A percentile compares a stretch with the other conserved stretches of the same genome.
Conservation (phyloP, 2,888 invertebrate genomes). For the Volucella zonaria region DNA sequence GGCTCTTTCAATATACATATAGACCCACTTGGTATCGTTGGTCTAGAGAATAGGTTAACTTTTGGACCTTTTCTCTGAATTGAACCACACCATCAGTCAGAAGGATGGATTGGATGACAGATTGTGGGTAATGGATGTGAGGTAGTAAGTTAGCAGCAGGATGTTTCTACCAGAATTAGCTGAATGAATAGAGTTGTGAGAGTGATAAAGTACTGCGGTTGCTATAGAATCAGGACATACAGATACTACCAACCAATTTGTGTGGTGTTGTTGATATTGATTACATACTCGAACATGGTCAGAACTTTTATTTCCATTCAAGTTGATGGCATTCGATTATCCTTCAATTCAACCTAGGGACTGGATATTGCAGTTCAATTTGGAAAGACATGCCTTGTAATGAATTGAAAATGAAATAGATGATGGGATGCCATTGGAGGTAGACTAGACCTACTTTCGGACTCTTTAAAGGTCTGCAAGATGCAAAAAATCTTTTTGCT, state of each 20-base stretch:
- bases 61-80: slow-evolving; percentile 23
- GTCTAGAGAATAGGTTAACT: slow-evolving; percentile 21
- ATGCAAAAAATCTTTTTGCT: slow-evolving; percentile 10
- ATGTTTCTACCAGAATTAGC: slow-evolving; percentile 29
- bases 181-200: slow-evolving; percentile 44
- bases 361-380: not conserved
- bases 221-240: slow-evolving; percentile 5
- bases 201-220: slow-evolving; percentile 60
- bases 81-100: slow-evolving; percentile 4
- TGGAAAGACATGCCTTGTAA: not conserved
- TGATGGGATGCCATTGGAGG: not conserved
- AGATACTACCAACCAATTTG: slow-evolving; percentile 32
- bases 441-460: slow-evolving; percentile 10
- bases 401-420: not conserved
- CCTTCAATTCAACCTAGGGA: slow-evolving; percentile 15
- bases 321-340: slow-evolving; percentile 40
- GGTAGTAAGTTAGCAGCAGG: not conserved
- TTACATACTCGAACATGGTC: slow-evolving; percentile 13
- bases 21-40: slow-evolving; percentile 15
- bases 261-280: slow-evolving; percentile 19
- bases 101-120: slow-evolving; percentile 36
- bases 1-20: slow-evolving; percentile 35
- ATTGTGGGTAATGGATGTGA: not conserved
- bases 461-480: slow-evolving; percentile 7
- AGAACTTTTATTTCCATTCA: not conserved